Evolutionary conservation across 2,113 vertebrate genomes (phyloP).

Genomic region (Chloroceryle aenea): DNA sequence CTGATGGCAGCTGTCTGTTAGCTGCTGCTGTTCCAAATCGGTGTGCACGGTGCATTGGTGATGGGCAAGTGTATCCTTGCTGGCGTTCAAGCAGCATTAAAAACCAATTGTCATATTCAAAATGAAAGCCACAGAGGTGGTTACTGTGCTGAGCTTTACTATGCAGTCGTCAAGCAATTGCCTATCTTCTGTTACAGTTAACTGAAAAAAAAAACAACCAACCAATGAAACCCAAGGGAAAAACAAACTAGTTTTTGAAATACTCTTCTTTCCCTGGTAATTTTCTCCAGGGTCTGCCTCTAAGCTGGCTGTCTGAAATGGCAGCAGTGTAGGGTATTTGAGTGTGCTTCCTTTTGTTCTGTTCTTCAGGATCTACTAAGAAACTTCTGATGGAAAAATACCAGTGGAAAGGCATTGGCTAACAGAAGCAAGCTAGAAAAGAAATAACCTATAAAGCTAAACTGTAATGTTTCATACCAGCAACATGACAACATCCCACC

Average conservation of each 20-base stretch:
- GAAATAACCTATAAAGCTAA: neutral
- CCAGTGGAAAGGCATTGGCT: neutral
- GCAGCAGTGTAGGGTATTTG: neutral
- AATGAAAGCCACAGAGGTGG: neutral
- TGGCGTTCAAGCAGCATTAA: neutral
- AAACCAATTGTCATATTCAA: neutral
- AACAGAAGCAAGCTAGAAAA: neutral
- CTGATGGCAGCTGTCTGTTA: neutral
- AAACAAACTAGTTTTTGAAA: too few species aligned
- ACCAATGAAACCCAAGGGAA: too few species aligned
- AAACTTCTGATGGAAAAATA: neutral
- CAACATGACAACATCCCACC: neutral
- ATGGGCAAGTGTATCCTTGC: neutral
- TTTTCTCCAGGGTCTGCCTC: neutral
- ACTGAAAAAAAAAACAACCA: neutral
- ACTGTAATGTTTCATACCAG: neutral
- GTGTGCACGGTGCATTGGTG: fast-evolving
- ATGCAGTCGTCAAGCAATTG: neutral
- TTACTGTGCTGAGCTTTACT: neutral
- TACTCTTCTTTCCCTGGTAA: neutral
- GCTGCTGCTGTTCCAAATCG: neutral
- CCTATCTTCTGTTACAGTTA: neutral
- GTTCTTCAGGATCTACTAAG: neutral
- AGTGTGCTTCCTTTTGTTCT: neutral
- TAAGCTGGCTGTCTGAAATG: neutral